Evolutionary conservation across 2,797 vertebrate species (phyloP).

Genomic region (Apogon talboti): DNA sequence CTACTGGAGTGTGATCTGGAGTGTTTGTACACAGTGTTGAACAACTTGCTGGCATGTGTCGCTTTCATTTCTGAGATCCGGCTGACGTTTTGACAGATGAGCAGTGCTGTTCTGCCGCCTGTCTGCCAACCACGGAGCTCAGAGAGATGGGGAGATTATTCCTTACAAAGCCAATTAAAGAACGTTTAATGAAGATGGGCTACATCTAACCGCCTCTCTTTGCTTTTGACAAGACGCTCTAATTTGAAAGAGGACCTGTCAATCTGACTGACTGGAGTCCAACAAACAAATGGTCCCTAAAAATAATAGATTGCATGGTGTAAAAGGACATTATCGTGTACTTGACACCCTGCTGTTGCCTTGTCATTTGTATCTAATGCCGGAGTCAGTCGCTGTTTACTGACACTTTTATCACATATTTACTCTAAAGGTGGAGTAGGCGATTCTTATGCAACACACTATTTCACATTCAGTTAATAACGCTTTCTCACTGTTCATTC

Average conservation of each 20-base stretch:
- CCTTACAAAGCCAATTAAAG: constrained; percentile 80
- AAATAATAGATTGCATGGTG: constrained; percentile 44
- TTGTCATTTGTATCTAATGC: constrained; percentile 29
- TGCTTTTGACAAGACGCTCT: constrained; percentile 62
- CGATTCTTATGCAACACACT: neutral
- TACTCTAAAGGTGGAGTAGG: neutral
- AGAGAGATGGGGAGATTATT: constrained; percentile 73
- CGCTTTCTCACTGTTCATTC: too few relatives aligned
- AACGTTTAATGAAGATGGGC: constrained; percentile 75
- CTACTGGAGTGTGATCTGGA: constrained; percentile 64
- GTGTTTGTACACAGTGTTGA: constrained; percentile 77
- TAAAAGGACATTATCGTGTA: constrained; percentile 23
- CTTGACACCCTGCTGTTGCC: constrained; percentile 26
- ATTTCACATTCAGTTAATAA: too few relatives aligned
- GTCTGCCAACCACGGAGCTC: constrained; percentile 62
- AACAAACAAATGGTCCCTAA: constrained; percentile 43
- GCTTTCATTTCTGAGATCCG: constrained; percentile 70
- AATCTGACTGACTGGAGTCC: constrained; percentile 50
- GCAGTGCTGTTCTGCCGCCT: constrained; percentile 51
- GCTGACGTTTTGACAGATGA: constrained; percentile 81
- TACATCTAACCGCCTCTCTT: constrained; percentile 56
- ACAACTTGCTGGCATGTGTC: constrained; percentile 70
- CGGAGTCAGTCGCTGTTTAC: constrained; percentile 14
- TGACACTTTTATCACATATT: constrained; percentile 14
- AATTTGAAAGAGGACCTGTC: constrained; percentile 63